phyloP scores from a whole-genome alignment of 2,113 vertebrate genomes.

The Oreochromis tanganicae region DNA sequence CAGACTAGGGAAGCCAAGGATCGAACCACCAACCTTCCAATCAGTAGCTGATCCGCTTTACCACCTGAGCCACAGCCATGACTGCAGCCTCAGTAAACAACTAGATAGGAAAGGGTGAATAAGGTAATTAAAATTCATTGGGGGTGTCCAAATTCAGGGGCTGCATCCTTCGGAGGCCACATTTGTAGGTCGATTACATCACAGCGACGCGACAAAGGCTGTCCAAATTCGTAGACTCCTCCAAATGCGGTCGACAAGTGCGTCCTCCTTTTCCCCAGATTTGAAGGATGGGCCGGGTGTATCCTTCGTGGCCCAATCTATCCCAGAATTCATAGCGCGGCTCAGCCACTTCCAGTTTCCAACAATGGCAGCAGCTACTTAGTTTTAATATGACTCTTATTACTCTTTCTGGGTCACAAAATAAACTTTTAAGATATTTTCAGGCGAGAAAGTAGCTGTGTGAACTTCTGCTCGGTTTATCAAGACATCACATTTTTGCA shows the following conservation, averaged over 20 bases:
- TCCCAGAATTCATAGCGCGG: not conserved
- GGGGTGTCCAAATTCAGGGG: not conserved
- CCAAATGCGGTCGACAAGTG: not conserved
- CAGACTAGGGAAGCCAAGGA: no score
- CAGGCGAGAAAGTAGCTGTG: fast-evolving
- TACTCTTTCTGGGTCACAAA: not conserved
- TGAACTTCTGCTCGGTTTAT: not conserved
- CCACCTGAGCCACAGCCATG: no score
- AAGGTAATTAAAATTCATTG: not conserved
- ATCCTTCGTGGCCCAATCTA: not conserved
- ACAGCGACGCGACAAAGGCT: fast-evolving
- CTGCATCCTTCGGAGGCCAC: not conserved
- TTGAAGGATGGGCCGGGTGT: not conserved
- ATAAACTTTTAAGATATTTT: not conserved
- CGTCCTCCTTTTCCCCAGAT: not conserved
- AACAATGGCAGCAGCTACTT: not conserved
- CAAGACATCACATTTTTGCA: not conserved
- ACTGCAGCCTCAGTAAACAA: not conserved
- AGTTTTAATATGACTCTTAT: not conserved
- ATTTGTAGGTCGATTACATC: not conserved
- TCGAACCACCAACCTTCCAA: no score
- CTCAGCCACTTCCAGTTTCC: not conserved
- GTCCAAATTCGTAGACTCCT: not conserved
- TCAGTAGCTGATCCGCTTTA: no score
- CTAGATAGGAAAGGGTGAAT: not conserved